Evolutionary conservation across 2,888 invertebrate species (phyloP).

Genomic region (Drosophila algonquin): DNA sequence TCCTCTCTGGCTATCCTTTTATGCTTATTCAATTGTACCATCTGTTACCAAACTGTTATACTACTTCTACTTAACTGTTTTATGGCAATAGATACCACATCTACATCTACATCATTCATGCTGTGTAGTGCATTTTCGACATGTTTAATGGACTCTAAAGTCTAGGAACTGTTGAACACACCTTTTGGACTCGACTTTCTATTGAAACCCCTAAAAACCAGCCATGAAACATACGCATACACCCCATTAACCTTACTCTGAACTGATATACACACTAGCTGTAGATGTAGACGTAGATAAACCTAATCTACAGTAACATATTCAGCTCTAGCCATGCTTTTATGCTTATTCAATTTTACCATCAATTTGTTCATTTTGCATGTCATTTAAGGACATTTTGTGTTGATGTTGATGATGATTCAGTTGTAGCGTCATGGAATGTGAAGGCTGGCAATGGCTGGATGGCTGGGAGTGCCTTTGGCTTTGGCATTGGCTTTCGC

Average conservation of each 20-base stretch:
- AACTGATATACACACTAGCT: not conserved
- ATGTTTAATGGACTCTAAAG: no score
- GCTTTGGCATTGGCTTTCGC: constrained; percentile 28
- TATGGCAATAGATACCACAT: no score
- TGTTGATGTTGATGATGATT: constrained; percentile 9
- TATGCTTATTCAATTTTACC: not conserved
- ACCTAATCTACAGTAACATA: not conserved
- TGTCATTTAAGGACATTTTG: constrained; percentile 40
- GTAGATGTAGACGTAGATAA: not conserved
- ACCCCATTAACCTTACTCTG: not conserved
- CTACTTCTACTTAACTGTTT: no score
- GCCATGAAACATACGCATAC: not conserved
- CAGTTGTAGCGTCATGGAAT: constrained; percentile 31
- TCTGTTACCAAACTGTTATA: no score
- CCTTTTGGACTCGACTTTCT: no score
- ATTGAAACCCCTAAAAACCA: no score
- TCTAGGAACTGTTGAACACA: not conserved
- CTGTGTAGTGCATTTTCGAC: no score
- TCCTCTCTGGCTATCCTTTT: no score
- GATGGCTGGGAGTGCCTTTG: no score
- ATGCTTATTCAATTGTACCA: no score
- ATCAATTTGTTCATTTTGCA: constrained; percentile 11
- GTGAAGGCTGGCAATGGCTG: constrained; percentile 31
- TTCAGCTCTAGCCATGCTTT: not conserved
- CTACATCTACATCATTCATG: no score